Evolutionary conservation across 2,797 vertebrate genomes (phyloP).

Genomic region (Pelochelys cantorii): DNA sequence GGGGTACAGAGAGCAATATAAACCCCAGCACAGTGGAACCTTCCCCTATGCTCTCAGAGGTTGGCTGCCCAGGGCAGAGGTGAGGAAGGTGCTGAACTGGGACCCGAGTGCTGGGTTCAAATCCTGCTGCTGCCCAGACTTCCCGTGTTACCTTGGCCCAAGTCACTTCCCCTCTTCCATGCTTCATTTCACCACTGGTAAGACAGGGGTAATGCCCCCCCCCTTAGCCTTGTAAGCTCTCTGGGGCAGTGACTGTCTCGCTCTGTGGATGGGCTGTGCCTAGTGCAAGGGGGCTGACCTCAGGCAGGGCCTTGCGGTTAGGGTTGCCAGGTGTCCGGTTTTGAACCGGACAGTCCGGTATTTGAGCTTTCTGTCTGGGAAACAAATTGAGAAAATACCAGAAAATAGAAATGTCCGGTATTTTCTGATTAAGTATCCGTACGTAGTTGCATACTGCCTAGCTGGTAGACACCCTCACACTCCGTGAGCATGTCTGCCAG

Average conservation of each 20-base stretch:
- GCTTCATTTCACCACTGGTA: neutral
- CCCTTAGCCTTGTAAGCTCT: neutral
- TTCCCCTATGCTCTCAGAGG: neutral
- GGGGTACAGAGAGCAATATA: neutral
- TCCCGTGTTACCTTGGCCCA: neutral
- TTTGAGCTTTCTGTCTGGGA: too few species aligned
- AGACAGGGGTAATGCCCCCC: neutral
- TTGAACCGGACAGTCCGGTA: too few species aligned
- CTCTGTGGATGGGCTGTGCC: neutral
- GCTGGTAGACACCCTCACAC: too few species aligned
- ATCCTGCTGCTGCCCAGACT: neutral
- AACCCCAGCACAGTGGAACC: neutral
- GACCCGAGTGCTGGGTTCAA: neutral
- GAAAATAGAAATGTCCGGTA: too few species aligned
- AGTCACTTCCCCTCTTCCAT: neutral
- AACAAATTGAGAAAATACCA: too few species aligned
- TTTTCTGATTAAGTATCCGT: too few species aligned
- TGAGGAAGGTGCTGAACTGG: neutral
- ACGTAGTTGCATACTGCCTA: too few species aligned
- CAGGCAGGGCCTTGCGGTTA: neutral
- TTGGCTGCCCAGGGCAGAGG: too few species aligned
- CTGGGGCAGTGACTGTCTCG: neutral
- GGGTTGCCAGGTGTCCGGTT: too few species aligned
- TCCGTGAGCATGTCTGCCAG: too few species aligned
- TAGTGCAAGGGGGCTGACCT: neutral